Evolutionary conservation across 2,888 invertebrate species (phyloP), one percentile per base, ranked within the genome.

Genomic region (Acleris laterana): DNA sequence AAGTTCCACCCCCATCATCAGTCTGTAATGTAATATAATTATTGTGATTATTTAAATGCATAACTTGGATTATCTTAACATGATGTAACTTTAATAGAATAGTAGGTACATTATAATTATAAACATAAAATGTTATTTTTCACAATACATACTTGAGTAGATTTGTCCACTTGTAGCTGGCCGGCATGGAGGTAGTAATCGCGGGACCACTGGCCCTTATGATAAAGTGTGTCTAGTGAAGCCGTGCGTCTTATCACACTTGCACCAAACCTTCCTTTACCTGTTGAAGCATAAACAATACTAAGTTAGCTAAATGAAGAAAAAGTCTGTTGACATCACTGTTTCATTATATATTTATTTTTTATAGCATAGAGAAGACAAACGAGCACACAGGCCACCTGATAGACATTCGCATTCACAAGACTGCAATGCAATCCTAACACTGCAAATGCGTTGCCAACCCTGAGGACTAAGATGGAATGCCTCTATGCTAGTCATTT

Each of bases 191-290:
- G 93, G 81, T 95, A 95, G 77, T 95, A 94, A 80, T 96, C 96
- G 75, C 95, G 93, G 50, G 96, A 95, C 95, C 96, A 96, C 79
- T 96, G 96, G 76, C 96, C 96, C 82, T 95, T 95, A 77, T 96
- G 94, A 87, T 96, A 96, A 75, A 97, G 94, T 20, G 96, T 95
- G 83, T 97, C 97, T 74, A 97, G 87, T 5, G 96, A 97, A 48
- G 96, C 96, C 67, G 96, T 96, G 74, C 96, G 94, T 78, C 96
- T 93, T 76, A 96, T 96, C 70, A 93, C 93, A 88, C 93, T 94
- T 68, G 93, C 93, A 70, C 94, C 94, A 81, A 93, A 93, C 69
- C 94, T 84, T 60, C 93, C 92, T 81, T 94, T 94, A 63, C 90
- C 93, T 93, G 76, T 13, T 11, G 13, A 83, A 82, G 53, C 5